Percentiles rank a stretch among this genome's conserved stretches.
These are phyloP conservation scores for Lineus longissimus DNA, from an alignment of 1,140 invertebrate species.

Conservation along the genomic window DNA sequence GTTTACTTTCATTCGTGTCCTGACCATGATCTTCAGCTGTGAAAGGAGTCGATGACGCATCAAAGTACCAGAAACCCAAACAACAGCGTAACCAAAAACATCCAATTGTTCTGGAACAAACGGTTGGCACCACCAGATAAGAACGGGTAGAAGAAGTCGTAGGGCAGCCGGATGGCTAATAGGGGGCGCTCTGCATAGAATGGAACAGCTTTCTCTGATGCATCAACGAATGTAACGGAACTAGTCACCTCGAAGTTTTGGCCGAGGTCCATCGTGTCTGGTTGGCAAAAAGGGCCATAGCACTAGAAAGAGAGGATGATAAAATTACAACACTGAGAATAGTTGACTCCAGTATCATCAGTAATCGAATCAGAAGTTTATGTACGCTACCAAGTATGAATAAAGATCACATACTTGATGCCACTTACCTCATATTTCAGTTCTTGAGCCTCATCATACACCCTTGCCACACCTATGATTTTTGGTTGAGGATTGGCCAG, in stretches of 20 bases:
- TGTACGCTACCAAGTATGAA: too few species aligned
- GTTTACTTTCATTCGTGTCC: too few species aligned
- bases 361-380: background rate
- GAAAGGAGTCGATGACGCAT: too few species aligned
- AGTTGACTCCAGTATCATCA: too few species aligned
- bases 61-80: too few species aligned
- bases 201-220: slow-evolving; percentile 56
- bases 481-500: slow-evolving; percentile 54
- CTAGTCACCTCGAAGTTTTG: slow-evolving; percentile 36
- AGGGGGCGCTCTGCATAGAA: slow-evolving; percentile 61
- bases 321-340: slow-evolving; percentile 1
- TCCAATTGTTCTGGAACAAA: background rate
- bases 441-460: slow-evolving; percentile 29
- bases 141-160: slow-evolving; percentile 72
- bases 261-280: slow-evolving; percentile 20
- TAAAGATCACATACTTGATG: too few species aligned
- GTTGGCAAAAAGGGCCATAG: slow-evolving; percentile 28
- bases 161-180: slow-evolving; percentile 62
- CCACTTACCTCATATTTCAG: slow-evolving; percentile 28
- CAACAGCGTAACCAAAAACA: too few species aligned
- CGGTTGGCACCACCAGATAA: slow-evolving; percentile 4
- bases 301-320: slow-evolving; percentile 27
- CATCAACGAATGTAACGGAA: slow-evolving; percentile 62
- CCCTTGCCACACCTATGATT: slow-evolving; percentile 54
- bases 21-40: too few species aligned